Evolutionary conservation across 2,888 invertebrate species (phyloP).

Genomic region (Strigamia crassipes): DNA sequence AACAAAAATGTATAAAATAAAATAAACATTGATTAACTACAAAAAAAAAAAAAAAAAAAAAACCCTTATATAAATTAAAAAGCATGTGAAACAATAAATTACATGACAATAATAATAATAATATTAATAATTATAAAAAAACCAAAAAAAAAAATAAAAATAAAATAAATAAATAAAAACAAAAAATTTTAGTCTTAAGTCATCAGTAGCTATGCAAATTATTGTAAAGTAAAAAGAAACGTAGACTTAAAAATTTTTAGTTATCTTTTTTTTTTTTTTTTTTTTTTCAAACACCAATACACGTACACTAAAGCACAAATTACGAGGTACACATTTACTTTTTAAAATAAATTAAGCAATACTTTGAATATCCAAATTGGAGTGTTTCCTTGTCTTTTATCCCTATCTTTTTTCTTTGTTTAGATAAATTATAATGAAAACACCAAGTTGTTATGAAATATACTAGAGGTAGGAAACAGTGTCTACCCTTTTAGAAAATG

Average conservation of each 20-base stretch:
- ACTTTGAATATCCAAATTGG: constrained; percentile 38
- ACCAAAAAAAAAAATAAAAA: background rate
- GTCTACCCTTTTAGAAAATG: constrained; percentile 39
- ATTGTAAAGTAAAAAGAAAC: background rate
- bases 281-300: constrained; percentile 46
- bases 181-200: background rate
- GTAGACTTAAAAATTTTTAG: constrained; percentile 12
- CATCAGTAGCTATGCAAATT: background rate
- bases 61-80: background rate
- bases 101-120: background rate
- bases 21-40: background rate
- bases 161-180: background rate
- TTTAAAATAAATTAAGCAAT: constrained; percentile 47
- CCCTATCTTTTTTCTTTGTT: constrained; percentile 29
- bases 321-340: constrained; percentile 44
- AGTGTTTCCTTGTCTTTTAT: constrained; percentile 43
- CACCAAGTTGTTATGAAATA: constrained; percentile 44
- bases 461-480: constrained; percentile 33
- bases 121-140: background rate
- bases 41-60: constrained; percentile 1
- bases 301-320: constrained; percentile 48
- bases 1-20: constrained; percentile 18
- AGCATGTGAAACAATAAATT: constrained; percentile 18
- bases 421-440: constrained; percentile 48
- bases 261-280: constrained; percentile 31